These are phyloP conservation scores for Leguminivora glycinivorella DNA, from an alignment of 1,140 invertebrate genomes.

Conservation along the genomic window DNA sequence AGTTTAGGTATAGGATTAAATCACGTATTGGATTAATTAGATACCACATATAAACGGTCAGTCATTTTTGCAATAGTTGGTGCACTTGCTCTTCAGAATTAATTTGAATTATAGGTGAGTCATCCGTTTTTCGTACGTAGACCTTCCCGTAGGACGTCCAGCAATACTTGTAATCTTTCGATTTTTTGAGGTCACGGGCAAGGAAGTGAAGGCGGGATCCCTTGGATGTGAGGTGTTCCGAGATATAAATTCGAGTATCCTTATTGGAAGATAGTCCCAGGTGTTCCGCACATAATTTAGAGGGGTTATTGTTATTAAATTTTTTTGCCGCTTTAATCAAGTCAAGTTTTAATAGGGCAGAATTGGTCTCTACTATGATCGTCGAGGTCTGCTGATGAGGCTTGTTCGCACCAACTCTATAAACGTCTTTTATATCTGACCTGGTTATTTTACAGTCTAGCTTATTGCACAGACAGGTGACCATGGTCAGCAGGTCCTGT, in stretches of 20 bases:
- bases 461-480: constrained; percentile 28
- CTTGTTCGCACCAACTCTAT: constrained; percentile 20
- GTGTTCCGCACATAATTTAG: neutral
- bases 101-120: neutral
- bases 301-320: neutral
- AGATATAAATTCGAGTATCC: neutral
- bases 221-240: neutral
- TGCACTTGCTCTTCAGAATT: neutral
- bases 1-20: too few species aligned
- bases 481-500: constrained; percentile 30
- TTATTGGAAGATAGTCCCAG: neutral
- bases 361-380: constrained; percentile 30
- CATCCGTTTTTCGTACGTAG: neutral
- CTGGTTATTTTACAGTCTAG: neutral
- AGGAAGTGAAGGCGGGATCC: neutral
- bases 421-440: constrained; percentile 31
- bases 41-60: neutral
- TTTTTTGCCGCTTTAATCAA: neutral
- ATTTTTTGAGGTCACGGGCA: neutral
- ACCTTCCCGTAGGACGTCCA: constrained; percentile 3
- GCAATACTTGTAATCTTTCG: constrained; percentile 8
- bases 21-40: too few species aligned
- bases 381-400: constrained; percentile 11
- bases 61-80: neutral
- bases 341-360: neutral